Conservation (phyloP, 1,140 invertebrate species). For the Brachionus rotundiformis region DNA sequence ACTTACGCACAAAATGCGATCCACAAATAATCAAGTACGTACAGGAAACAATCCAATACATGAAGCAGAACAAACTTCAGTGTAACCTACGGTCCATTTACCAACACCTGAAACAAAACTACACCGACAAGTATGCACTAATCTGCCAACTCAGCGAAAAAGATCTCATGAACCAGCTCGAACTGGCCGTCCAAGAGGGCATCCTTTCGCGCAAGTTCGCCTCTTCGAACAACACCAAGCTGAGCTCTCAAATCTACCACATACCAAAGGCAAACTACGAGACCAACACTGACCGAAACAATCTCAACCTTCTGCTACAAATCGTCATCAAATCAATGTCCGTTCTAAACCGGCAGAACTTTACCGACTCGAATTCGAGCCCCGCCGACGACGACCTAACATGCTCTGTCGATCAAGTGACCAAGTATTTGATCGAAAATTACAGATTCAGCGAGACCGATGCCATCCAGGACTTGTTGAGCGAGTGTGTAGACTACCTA, state of each 20-base stretch:
- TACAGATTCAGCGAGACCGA: background rate
- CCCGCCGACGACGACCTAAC: background rate
- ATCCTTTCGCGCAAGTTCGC: constrained; percentile 42
- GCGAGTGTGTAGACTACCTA: background rate
- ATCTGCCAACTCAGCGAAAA: background rate
- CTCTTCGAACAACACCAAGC: background rate
- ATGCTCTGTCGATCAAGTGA: background rate
- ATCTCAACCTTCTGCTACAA: constrained; percentile 39
- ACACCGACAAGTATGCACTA: background rate
- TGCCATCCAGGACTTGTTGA: background rate
- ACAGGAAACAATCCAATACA: constrained; percentile 38
- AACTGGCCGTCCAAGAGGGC: constrained; percentile 26
- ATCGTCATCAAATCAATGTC: constrained; percentile 45
- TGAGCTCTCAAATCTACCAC: background rate
- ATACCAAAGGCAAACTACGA: background rate
- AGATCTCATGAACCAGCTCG: constrained; percentile 50
- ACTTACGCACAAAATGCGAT: constrained; percentile 25
- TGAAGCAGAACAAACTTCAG: constrained; percentile 40
- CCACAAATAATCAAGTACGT: constrained; percentile 4
- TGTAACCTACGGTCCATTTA: constrained; percentile 35
- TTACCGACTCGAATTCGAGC: background rate
- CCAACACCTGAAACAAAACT: background rate
- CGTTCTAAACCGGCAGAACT: constrained; percentile 25
- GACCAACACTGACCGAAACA: background rate
- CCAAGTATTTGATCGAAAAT: background rate